Conservation (phyloP, 1,140 invertebrate species). For the Pemphigus obesinymphae region DNA sequence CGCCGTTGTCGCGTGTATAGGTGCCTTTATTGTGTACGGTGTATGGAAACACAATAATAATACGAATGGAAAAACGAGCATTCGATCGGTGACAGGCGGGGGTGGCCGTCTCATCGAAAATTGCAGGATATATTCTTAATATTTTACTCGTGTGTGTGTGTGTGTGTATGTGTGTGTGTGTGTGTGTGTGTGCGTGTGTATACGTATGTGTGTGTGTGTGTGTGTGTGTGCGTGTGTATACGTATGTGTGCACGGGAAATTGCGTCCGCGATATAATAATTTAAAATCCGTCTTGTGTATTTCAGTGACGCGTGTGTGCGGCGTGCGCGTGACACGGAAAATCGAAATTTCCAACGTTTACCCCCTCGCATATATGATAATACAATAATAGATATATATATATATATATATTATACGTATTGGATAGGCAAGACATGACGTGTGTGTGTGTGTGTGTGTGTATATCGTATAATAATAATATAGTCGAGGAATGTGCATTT, state of each 20-base stretch:
- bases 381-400: no score
- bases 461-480: no score
- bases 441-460: background rate
- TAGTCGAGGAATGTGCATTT: background rate
- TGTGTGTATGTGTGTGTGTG: no score
- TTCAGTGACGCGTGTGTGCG: background rate
- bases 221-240: background rate
- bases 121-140: background rate
- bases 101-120: background rate
- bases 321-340: conserved; percentile 25
- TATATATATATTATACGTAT: background rate
- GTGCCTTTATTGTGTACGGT: no score
- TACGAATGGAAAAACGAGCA: background rate
- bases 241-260: background rate
- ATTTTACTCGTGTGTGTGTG: background rate
- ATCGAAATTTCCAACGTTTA: background rate
- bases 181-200: background rate
- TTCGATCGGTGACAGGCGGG: conserved; percentile 9
- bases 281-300: background rate
- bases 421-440: background rate
- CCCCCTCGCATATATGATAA: background rate
- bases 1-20: no score
- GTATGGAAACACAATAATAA: background rate
- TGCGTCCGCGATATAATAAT: background rate
- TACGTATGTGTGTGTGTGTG: background rate